Conservation (phyloP, 2,113 vertebrate genomes). For the Solea solea region DNA sequence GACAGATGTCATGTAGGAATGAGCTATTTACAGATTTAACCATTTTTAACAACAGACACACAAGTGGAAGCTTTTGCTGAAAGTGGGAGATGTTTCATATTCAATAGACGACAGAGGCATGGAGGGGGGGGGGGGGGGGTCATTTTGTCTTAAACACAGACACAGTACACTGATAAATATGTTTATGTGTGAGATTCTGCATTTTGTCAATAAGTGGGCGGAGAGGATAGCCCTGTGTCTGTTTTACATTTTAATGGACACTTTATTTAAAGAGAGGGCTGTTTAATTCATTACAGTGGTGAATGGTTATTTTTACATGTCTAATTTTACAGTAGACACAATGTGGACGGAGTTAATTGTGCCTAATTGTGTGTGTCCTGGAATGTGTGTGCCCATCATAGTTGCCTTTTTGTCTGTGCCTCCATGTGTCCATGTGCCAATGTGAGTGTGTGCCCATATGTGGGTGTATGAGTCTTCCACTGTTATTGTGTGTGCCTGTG, state of each 20-base stretch:
- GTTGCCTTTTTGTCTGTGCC: conserved; percentile 60
- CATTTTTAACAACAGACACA: not conserved
- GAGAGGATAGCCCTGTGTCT: conserved; percentile 6
- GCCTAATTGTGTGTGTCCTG: conserved; percentile 54
- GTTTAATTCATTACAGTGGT: conserved; percentile 39
- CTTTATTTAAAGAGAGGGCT: conserved; percentile 34
- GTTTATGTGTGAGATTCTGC: not conserved
- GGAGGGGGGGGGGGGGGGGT: not conserved
- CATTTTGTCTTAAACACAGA: not conserved
- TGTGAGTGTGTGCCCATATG: conserved; percentile 65
- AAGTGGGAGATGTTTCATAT: not conserved
- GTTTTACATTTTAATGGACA: conserved; percentile 17
- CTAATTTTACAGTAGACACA: conserved; percentile 46
- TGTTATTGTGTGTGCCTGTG: conserved; percentile 45
- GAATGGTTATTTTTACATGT: conserved; percentile 41
- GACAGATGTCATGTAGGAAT: not conserved
- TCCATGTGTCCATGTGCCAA: conserved; percentile 58
- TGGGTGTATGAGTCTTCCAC: conserved; percentile 56
- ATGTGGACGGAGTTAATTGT: conserved; percentile 45
- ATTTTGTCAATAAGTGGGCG: conserved; percentile 6
- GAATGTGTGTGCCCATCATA: conserved; percentile 55
- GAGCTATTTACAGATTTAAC: not conserved
- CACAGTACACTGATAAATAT: not conserved
- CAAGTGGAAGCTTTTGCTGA: not conserved
- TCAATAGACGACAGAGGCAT: not conserved